These are phyloP conservation scores for Aspidapion aeneum DNA, from an alignment of 2,888 invertebrate species.

Conservation along the genomic window DNA sequence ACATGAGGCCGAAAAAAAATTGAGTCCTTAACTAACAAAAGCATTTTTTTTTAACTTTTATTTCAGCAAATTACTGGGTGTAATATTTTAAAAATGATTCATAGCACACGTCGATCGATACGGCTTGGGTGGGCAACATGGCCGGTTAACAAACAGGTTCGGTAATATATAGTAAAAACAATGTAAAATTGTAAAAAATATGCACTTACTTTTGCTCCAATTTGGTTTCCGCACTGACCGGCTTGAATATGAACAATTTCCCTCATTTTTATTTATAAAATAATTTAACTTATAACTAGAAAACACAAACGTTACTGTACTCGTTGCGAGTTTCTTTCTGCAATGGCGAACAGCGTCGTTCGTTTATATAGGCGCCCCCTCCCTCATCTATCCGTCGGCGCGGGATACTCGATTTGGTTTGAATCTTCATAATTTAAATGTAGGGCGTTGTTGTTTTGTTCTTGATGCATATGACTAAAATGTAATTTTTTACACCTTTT, in stretches of 20 bases:
- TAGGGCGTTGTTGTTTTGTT: conserved; percentile 27
- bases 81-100: too few species aligned
- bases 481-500: conserved; percentile 17
- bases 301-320: conserved; percentile 37
- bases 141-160: not conserved
- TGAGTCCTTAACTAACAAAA: too few species aligned
- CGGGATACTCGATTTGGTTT: conserved; percentile 30
- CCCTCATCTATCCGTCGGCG: conserved; percentile 32
- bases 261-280: conserved; percentile 61
- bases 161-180: not conserved
- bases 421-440: conserved; percentile 31
- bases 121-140: not conserved
- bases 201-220: conserved; percentile 81
- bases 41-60: too few species aligned
- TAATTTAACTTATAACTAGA: conserved; percentile 33
- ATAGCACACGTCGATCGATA: not conserved
- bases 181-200: not conserved
- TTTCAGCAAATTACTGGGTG: too few species aligned
- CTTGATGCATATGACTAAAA: conserved; percentile 18
- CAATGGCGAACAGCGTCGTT: conserved; percentile 31
- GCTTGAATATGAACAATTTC: conserved; percentile 92
- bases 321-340: conserved; percentile 37
- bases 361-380: conserved; percentile 39
- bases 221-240: conserved; percentile 75
- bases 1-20: too few species aligned